phyloP scores from a whole-genome alignment of 2,113 vertebrate species.

The Colossoma macropomum region DNA sequence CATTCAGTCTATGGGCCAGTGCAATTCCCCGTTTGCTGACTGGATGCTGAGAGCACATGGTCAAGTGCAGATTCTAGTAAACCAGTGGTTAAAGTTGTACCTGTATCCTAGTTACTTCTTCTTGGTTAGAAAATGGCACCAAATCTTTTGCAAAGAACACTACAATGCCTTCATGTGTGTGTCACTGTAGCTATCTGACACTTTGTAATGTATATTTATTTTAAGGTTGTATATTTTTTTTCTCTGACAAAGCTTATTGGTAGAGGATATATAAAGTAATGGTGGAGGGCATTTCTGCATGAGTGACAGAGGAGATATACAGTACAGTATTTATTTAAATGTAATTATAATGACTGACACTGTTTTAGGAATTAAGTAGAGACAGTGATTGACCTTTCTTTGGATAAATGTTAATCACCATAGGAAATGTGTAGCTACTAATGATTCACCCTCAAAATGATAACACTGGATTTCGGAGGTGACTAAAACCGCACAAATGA shows the following conservation, averaged over 20 bases:
- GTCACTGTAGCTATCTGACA: slow-evolving; percentile 31
- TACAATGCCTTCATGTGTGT: slow-evolving; percentile 30
- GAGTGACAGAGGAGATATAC: slow-evolving; percentile 8
- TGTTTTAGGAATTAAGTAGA: slow-evolving; percentile 16
- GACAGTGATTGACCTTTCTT: slow-evolving; percentile 33
- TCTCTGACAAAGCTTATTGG: not conserved
- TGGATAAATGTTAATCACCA: slow-evolving; percentile 20
- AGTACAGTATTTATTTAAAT: slow-evolving; percentile 50
- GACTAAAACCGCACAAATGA: not conserved
- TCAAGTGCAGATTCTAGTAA: slow-evolving; percentile 6
- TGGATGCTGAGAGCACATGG: slow-evolving; percentile 23
- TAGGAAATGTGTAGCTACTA: slow-evolving; percentile 9
- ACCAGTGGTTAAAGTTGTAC: slow-evolving; percentile 21
- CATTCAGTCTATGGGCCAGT: slow-evolving; percentile 36
- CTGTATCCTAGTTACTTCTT: slow-evolving; percentile 11
- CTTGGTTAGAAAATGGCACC: slow-evolving; percentile 35
- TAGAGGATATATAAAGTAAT: slow-evolving; percentile 7
- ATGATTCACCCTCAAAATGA: not conserved
- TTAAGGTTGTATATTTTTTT: slow-evolving; percentile 54
- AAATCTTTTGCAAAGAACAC: slow-evolving; percentile 35
- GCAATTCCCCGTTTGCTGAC: slow-evolving; percentile 38
- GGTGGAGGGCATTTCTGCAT: slow-evolving; percentile 51
- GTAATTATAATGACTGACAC: slow-evolving; percentile 26
- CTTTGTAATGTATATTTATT: slow-evolving; percentile 58
- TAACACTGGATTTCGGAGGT: slow-evolving; percentile 40